Conservation (phyloP, 2,888 invertebrate genomes). For the Eremobia ochroleuca region DNA sequence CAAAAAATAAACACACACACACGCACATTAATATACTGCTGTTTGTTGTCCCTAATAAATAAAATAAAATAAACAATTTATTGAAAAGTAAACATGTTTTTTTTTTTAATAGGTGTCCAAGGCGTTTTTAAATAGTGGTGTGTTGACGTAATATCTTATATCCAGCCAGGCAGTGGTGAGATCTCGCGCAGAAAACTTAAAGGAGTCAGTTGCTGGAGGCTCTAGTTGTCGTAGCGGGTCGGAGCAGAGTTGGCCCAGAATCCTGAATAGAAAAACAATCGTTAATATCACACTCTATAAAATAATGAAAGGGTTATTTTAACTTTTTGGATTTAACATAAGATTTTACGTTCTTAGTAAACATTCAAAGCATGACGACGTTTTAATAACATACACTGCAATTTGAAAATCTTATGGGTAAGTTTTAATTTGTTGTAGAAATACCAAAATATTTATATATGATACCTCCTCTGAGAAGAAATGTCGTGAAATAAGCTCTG, state of each 20-base stretch:
- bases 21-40: too few species aligned
- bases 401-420: not conserved
- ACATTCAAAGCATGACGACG: not conserved
- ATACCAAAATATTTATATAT: not conserved
- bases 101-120: not conserved
- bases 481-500: not conserved
- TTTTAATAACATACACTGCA: not conserved
- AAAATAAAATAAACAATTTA: too few species aligned
- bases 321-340: not conserved
- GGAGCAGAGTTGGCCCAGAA: conserved; percentile 83
- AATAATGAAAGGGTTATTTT: not conserved
- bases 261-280: conserved; percentile 74
- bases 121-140: conserved; percentile 11
- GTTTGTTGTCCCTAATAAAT: too few species aligned
- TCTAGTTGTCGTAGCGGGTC: conserved; percentile 86
- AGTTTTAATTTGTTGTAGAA: not conserved
- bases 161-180: conserved; percentile 72
- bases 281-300: not conserved
- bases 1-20: too few species aligned
- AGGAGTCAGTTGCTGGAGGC: conserved; percentile 66
- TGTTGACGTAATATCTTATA: conserved; percentile 74
- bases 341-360: not conserved
- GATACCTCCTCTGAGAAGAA: not conserved
- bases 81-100: not conserved
- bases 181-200: conserved; percentile 73